Evolutionary conservation across 2,797 vertebrate genomes (phyloP).

Genomic region (Tinamus major): DNA sequence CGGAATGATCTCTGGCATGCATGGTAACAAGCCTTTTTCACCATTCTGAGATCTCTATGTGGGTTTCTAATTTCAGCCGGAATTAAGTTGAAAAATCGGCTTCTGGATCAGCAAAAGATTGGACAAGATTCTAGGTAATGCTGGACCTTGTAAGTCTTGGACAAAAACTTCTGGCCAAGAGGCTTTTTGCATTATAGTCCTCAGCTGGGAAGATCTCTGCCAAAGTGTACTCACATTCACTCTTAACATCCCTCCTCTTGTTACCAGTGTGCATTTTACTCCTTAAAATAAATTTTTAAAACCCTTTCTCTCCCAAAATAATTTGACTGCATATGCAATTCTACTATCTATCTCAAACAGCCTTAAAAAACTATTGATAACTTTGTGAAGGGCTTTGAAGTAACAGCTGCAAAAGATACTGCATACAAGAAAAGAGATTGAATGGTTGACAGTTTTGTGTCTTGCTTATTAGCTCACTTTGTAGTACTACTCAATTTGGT

Average conservation of each 20-base stretch:
- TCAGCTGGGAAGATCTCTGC: slow-evolving; percentile 40
- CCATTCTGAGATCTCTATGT: slow-evolving; percentile 65
- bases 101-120: slow-evolving; percentile 68
- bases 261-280: slow-evolving; percentile 31
- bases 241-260: slow-evolving; percentile 52
- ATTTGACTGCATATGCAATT: slow-evolving; percentile 11
- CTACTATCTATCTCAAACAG: neutral
- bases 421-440: neutral
- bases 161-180: slow-evolving; percentile 47
- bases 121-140: slow-evolving; percentile 71
- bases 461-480: neutral
- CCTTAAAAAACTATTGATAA: slow-evolving; percentile 19
- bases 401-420: slow-evolving; percentile 8
- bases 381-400: slow-evolving; percentile 5
- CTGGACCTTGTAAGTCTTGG: slow-evolving; percentile 68
- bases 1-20: slow-evolving; percentile 73
- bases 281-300: slow-evolving; percentile 23
- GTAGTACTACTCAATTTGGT: neutral
- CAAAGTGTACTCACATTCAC: slow-evolving; percentile 60
- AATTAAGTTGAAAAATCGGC: slow-evolving; percentile 73
- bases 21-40: slow-evolving; percentile 52
- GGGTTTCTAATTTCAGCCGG: slow-evolving; percentile 65
- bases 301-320: slow-evolving; percentile 30
- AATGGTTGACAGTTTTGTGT: neutral
- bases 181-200: slow-evolving; percentile 64